A percentile compares a stretch with the other conserved stretches of the same genome.
Conservation (phyloP, 2,888 invertebrate species). For the Cepaea hortensis region DNA sequence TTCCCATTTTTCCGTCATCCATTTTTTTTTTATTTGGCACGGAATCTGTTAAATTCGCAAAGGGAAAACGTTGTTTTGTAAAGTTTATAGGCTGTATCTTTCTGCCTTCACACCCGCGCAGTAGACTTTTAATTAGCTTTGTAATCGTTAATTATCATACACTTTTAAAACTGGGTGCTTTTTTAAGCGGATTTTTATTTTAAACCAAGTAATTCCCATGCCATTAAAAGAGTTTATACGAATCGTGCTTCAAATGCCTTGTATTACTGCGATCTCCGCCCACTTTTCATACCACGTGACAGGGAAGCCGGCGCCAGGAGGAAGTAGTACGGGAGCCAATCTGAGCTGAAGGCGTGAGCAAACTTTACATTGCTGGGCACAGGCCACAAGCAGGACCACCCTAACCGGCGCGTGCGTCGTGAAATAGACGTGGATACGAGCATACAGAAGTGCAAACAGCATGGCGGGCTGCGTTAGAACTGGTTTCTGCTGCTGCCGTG, state of each 20-base stretch:
- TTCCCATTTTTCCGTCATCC: no score
- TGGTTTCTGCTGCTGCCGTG: slow-evolving; percentile 25
- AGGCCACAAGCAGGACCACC: slow-evolving; percentile 8
- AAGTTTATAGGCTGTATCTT: no score
- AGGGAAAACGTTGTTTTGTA: no score
- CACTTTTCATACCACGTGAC: slow-evolving; percentile 36
- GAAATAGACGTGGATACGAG: slow-evolving; percentile 30
- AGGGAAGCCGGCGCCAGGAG: background rate
- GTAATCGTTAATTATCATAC: no score
- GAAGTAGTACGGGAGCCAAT: slow-evolving; percentile 24
- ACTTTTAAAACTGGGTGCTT: no score
- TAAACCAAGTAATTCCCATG: background rate
- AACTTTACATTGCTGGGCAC: slow-evolving; percentile 7
- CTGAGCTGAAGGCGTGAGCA: slow-evolving; percentile 25
- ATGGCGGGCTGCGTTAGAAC: slow-evolving; percentile 15
- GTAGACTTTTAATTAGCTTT: no score
- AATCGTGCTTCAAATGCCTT: background rate
- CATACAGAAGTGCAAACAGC: slow-evolving; percentile 37
- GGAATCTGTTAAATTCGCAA: no score
- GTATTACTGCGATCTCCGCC: slow-evolving; percentile 4
- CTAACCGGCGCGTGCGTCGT: slow-evolving; percentile 22
- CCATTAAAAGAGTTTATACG: background rate
- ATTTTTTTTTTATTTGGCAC: no score
- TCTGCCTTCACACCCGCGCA: no score
- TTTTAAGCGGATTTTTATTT: no score